These are phyloP conservation scores for Melanostoma scalare DNA, from an alignment of 2,888 invertebrate genomes.

Conservation along the genomic window DNA sequence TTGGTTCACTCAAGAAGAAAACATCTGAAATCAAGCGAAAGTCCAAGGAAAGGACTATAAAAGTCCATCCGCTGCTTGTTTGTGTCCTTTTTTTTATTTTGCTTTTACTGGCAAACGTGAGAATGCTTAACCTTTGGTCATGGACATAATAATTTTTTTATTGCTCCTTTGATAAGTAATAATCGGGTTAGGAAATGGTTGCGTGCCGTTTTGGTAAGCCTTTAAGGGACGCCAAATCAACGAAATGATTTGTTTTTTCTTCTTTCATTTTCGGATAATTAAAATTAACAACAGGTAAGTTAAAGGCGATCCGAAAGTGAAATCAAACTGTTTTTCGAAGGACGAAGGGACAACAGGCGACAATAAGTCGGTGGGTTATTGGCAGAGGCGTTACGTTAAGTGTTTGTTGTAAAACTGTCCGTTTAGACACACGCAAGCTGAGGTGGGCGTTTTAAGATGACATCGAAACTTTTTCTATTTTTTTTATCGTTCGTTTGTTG, in stretches of 20 bases:
- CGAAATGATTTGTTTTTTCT: constrained; percentile 47
- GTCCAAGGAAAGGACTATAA: no score
- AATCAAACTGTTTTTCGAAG: constrained; percentile 65
- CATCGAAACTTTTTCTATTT: no score
- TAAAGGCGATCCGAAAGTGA: constrained; percentile 67
- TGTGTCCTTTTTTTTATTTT: constrained; percentile 19
- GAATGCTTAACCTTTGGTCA: constrained; percentile 14
- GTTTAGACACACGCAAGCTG: constrained; percentile 58
- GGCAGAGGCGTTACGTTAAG: constrained; percentile 70
- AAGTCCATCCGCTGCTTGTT: constrained; percentile 12
- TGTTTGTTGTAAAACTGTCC: constrained; percentile 62
- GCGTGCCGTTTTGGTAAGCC: constrained; percentile 58
- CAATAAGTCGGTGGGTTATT: constrained; percentile 69
- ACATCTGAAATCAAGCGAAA: no score
- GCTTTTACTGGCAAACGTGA: constrained; percentile 14
- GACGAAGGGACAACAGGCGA: constrained; percentile 50
- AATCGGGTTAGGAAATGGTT: constrained; percentile 54
- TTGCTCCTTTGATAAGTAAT: constrained; percentile 52
- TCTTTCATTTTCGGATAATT: constrained; percentile 62
- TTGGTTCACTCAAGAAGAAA: no score
- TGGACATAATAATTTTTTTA: constrained; percentile 48
- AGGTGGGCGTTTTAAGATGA: no score
- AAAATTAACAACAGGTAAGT: constrained; percentile 65
- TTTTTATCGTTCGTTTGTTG: no score
- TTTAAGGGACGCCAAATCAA: constrained; percentile 43